These are phyloP conservation scores for Nilaparvata lugens DNA, from an alignment of 1,140 invertebrate genomes.

Conservation along the genomic window DNA sequence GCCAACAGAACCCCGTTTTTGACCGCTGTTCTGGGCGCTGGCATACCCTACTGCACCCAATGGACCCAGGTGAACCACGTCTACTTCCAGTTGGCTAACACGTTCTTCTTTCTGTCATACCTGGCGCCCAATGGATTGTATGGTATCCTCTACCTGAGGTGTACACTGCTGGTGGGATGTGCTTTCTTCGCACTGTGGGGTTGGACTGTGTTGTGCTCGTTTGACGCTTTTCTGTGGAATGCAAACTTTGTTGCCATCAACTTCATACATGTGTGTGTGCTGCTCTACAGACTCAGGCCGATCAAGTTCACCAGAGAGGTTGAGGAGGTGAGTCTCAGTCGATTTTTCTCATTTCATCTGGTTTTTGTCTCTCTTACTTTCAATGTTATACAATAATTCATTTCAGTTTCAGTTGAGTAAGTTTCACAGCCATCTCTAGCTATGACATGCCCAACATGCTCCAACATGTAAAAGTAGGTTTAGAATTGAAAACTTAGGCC, in stretches of 20 bases:
- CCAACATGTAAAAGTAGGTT: no score
- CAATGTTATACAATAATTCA: no score
- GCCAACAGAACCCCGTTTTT: constrained; percentile 11
- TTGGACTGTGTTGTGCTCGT: constrained; percentile 72
- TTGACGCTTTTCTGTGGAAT: constrained; percentile 81
- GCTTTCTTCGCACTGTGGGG: constrained; percentile 71
- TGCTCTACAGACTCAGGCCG: constrained; percentile 72
- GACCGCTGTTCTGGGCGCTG: constrained; percentile 9
- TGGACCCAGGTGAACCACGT: constrained; percentile 53
- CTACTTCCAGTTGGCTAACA: constrained; percentile 75
- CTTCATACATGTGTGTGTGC: constrained; percentile 66
- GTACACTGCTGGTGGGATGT: constrained; percentile 64
- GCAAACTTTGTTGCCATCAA: constrained; percentile 72
- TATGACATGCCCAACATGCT: no score
- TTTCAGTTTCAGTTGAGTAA: no score
- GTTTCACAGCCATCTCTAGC: no score
- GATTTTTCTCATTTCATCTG: not conserved
- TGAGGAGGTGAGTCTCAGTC: constrained; percentile 56
- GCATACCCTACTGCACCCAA: constrained; percentile 29
- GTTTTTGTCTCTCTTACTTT: no score
- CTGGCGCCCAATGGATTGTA: constrained; percentile 67
- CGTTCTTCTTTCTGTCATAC: constrained; percentile 70
- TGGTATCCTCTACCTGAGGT: constrained; percentile 67
- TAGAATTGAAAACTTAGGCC: no score
- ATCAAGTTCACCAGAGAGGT: constrained; percentile 76